Evolutionary conservation across 2,888 invertebrate genomes (phyloP), one percentile per base, ranked within the genome.

Genomic region (Diabrotica balteata): DNA sequence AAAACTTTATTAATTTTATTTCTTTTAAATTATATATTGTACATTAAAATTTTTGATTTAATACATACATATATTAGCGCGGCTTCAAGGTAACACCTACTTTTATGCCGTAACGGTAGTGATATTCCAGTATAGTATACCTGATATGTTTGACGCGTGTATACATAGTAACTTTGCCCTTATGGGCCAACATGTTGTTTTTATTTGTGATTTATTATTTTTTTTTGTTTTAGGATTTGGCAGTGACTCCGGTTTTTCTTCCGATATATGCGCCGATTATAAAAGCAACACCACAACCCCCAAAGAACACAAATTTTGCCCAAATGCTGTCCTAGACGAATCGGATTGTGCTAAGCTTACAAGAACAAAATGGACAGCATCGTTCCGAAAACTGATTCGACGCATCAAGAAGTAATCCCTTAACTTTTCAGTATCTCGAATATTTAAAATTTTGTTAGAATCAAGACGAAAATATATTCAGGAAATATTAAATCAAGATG

Each of bases 341-440:
- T 78, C 79, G 10, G 84, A 85, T 63, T 84, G 83, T 76, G 84
- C 83, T 72, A 83, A 84, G 75, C 79, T 88, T 66, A 86, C 83
- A 8, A 84, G 88, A 11, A 87, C 88, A 57, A 86, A 86, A 74
- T 89, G 89, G 89, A 88, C 88, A 17, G 86, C 88, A 0, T 89
- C 88, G 6, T 89, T 89, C 80, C 84, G 88, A 57, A 88, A 87
- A 76, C 82, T 89, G 50, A 86, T 86, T 65, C 81, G 80, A 75
- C 80, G 80, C 63, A 84, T 84, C 67, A 81, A 76, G 69, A 84
- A 84, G 71, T 84, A 80, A 76, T 65, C 42, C 52, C 63, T 42
- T 54, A 42, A 43, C 5, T 11, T 45, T 32, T 53, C 11, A 53
- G 17, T 50, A 7, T n/a, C 47, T 47, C 47, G 47, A 9, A 10